A percentile compares a stretch with the other conserved stretches of the same genome.
Evolutionary conservation across 2,797 vertebrate genomes (phyloP).

Genomic region (Pseudochaenichthys georgianus): DNA sequence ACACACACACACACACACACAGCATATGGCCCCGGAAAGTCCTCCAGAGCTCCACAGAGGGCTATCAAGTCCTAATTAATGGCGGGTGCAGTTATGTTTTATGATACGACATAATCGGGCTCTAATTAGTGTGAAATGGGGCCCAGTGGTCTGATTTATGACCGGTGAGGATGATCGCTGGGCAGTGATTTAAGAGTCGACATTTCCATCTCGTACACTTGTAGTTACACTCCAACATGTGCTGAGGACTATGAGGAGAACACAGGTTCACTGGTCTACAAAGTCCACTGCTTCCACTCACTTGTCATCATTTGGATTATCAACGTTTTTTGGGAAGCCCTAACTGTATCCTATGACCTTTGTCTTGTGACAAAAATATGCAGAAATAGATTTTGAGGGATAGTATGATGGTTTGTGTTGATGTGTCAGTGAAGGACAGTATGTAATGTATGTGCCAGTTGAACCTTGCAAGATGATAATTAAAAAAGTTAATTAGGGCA

Average conservation of each 20-base stretch:
- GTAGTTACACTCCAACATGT: slow-evolving; percentile 35
- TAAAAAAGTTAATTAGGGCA: not conserved
- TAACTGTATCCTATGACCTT: not conserved
- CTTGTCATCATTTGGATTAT: not conserved
- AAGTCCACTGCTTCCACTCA: not conserved
- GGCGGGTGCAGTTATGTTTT: slow-evolving; percentile 68
- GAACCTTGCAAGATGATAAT: not conserved
- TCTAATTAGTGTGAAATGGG: slow-evolving; percentile 73
- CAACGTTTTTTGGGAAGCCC: not conserved
- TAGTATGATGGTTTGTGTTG: not conserved
- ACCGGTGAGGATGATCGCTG: slow-evolving; percentile 48
- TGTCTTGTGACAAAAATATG: not conserved
- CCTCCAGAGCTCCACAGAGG: slow-evolving; percentile 42
- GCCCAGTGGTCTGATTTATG: slow-evolving; percentile 70
- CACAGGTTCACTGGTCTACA: not conserved
- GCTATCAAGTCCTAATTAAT: slow-evolving; percentile 73
- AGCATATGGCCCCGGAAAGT: slow-evolving; percentile 44
- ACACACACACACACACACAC: slow-evolving; percentile 18
- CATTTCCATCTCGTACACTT: slow-evolving; percentile 38
- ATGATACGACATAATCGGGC: slow-evolving; percentile 67
- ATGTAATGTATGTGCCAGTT: not conserved
- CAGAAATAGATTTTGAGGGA: not conserved
- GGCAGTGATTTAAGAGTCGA: slow-evolving; percentile 53
- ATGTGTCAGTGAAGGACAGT: not conserved
- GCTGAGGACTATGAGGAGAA: slow-evolving; percentile 2